Evolutionary conservation across 2,797 vertebrate species (phyloP).

Genomic region (Hypotaenidia philippensis): DNA sequence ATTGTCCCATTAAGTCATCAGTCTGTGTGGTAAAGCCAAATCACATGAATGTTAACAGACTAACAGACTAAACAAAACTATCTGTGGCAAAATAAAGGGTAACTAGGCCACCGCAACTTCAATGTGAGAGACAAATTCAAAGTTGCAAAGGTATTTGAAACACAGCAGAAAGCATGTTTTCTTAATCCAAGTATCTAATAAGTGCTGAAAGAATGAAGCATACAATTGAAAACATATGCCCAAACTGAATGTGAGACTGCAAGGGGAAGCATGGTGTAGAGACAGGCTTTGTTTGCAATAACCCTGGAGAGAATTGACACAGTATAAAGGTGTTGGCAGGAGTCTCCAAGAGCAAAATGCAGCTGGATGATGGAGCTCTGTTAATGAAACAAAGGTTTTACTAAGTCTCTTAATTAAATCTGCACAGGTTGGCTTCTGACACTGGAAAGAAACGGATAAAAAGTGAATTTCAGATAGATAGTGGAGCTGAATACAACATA

Average conservation of each 20-base stretch:
- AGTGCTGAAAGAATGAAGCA: background rate
- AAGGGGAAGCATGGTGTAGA: background rate
- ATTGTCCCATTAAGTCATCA: conserved; percentile 36
- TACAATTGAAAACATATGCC: conserved; percentile 43
- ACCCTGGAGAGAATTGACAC: background rate
- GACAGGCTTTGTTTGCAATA: background rate
- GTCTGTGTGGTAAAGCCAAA: conserved; percentile 36
- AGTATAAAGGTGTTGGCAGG: background rate
- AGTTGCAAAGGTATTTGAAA: conserved; percentile 34
- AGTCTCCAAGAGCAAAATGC: background rate
- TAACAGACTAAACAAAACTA: conserved; percentile 61
- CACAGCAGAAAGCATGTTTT: conserved; percentile 29
- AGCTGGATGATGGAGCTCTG: background rate
- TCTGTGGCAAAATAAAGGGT: conserved; percentile 50
- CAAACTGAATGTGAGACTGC: background rate
- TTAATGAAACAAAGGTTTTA: conserved; percentile 7
- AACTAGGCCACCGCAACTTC: background rate
- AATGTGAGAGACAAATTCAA: conserved; percentile 13
- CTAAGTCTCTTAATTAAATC: background rate
- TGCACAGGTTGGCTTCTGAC: background rate
- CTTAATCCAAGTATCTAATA: conserved; percentile 51
- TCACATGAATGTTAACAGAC: conserved; percentile 38
- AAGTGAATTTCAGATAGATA: background rate
- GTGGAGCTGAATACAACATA: background rate
- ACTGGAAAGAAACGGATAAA: background rate